Conservation (phyloP, 1,140 invertebrate species). For the Tetragnatha versicolor region DNA sequence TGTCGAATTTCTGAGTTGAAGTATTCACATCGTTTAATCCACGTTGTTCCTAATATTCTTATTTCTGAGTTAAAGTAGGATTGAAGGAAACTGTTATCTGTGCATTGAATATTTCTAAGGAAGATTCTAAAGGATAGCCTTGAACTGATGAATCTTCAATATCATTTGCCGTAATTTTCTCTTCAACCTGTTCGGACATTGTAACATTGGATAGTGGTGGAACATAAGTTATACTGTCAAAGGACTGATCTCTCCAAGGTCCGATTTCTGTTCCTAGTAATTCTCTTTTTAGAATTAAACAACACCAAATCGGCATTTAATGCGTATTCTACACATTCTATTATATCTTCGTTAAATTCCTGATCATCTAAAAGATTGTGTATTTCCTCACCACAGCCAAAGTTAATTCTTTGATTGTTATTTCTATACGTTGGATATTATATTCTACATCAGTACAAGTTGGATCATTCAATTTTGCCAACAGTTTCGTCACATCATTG, state of each 20-base stretch:
- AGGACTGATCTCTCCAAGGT: too few species aligned
- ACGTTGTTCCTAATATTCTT: too few species aligned
- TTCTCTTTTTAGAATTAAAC: neutral
- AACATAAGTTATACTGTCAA: neutral
- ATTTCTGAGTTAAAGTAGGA: too few species aligned
- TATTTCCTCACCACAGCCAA: neutral
- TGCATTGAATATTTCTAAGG: neutral
- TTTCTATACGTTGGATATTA: too few species aligned
- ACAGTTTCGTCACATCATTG: neutral
- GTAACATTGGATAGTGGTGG: neutral
- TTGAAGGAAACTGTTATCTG: neutral
- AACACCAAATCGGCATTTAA: too few species aligned
- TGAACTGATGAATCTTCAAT: neutral
- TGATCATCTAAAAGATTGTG: neutral
- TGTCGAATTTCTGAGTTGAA: too few species aligned
- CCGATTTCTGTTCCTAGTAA: neutral
- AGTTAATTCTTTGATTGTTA: too few species aligned
- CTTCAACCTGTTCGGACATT: neutral
- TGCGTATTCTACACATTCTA: neutral
- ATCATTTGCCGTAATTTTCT: neutral
- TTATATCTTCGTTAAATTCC: neutral
- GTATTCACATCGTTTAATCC: too few species aligned
- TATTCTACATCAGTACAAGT: neutral
- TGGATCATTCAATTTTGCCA: neutral
- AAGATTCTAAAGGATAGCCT: neutral